Evolutionary conservation across 2,888 invertebrate genomes (phyloP), one percentile per base, ranked within the genome.

Genomic region (Hirtodrosophila confusa): DNA sequence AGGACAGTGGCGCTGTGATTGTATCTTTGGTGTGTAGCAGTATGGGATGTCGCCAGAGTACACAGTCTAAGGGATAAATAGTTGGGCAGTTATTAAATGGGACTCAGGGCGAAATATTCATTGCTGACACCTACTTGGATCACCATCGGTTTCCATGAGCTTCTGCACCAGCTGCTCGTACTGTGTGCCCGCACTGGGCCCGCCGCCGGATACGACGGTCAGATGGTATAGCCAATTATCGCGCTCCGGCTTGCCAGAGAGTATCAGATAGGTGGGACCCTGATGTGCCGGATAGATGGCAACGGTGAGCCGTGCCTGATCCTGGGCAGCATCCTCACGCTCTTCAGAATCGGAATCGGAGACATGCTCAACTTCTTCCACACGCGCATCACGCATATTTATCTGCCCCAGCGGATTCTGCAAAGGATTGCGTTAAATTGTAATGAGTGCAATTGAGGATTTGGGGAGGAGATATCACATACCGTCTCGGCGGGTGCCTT

Each of bases 81-180:
- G 8, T 23, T 6, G 12, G 0, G 3, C 4, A 4, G 33, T 24
- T n/a, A 24, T 12, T 9, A 17, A 43, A 8, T 1, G 3, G 37
- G 4, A 4, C 29, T 4, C 2, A 7, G 0, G 8, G 0, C 27
- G 6, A 27, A 27, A 17, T 27, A 27, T 1, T 27, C 9, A 0
- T 7, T 8, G 31, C 3, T 1, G 8, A 12, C 1, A 92, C 94
- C 93, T 90, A 95, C 96, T 96, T 10, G 97, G 95, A 92, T 98
- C 98, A 0, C 98, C 98, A 87, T 98, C 98, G 37, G 96, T 97
- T 91, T 98, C 98, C 98, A 99, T 98, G 33, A 99, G 93, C 91
- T 98, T 97, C 91, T 98, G 98, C 41, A 98, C 95, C 11, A 99
- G 93, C 90, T 99, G 98, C 90, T 99, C 99, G 90, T 97, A 99